Evolutionary conservation across 2,113 vertebrate genomes (phyloP).

Genomic region (Pelusios castaneus): DNA sequence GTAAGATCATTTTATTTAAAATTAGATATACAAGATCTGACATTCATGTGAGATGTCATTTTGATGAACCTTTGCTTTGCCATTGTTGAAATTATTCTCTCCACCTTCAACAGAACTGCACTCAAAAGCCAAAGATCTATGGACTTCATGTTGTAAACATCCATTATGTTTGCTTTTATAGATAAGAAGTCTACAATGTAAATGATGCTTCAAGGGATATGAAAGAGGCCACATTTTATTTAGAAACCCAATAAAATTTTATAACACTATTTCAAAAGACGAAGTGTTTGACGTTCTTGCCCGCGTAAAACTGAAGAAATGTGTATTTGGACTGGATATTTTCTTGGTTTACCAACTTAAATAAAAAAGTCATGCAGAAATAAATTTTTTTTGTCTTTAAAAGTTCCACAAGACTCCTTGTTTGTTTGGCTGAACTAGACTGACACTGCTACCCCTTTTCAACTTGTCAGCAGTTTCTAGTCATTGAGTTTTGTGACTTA

Average conservation of each 20-base stretch:
- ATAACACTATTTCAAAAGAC: background rate
- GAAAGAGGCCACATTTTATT: background rate
- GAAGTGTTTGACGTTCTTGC: background rate
- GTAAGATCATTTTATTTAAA: background rate
- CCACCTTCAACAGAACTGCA: background rate
- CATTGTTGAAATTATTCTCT: background rate
- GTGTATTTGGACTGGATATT: background rate
- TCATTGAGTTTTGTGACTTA: background rate
- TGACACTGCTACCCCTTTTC: too few relatives aligned
- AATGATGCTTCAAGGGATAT: background rate
- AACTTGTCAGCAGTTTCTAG: background rate
- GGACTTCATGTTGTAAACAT: background rate
- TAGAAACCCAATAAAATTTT: background rate
- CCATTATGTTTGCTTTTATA: background rate
- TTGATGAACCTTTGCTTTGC: background rate
- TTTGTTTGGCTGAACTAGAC: too few relatives aligned
- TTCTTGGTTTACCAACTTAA: background rate
- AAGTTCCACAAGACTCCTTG: too few relatives aligned
- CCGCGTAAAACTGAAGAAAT: background rate
- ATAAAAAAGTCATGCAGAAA: background rate
- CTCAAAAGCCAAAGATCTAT: background rate
- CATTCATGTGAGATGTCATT: background rate
- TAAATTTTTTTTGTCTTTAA: background rate
- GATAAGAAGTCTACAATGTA: background rate
- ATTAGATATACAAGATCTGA: background rate